Evolutionary conservation across 2,797 vertebrate species (phyloP).

Genomic region (Sarcophilus harrisii): DNA sequence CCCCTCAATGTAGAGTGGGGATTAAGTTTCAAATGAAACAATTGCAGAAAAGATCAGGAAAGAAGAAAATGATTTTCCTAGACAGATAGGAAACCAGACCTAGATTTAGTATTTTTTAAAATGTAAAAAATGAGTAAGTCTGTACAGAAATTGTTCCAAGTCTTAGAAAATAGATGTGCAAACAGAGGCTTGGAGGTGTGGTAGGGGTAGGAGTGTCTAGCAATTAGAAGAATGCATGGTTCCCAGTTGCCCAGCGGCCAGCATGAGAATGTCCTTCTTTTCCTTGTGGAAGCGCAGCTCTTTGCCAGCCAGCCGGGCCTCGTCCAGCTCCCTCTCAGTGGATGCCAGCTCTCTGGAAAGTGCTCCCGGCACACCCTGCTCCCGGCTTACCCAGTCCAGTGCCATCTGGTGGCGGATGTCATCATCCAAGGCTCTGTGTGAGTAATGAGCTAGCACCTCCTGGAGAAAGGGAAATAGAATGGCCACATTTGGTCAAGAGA

Average conservation of each 20-base stretch:
- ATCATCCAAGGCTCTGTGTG: constrained; percentile 96
- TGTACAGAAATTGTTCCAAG: constrained; percentile 72
- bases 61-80: constrained; percentile 63
- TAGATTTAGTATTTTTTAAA: constrained; percentile 66
- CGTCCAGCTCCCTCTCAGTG: constrained; percentile 94
- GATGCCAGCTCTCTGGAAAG: constrained; percentile 92
- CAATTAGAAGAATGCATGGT: constrained; percentile 89
- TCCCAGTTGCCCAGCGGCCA: constrained; percentile 89
- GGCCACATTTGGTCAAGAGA: neutral
- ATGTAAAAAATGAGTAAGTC: constrained; percentile 78
- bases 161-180: constrained; percentile 76
- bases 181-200: constrained; percentile 43
- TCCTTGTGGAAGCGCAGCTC: constrained; percentile 96
- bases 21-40: constrained; percentile 55
- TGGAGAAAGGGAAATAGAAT: constrained; percentile 71
- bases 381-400: constrained; percentile 96
- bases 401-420: constrained; percentile 99
- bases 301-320: constrained; percentile 94
- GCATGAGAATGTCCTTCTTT: constrained; percentile 88
- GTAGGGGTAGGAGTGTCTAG: constrained; percentile 65
- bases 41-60: constrained; percentile 45
- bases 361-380: constrained; percentile 91
- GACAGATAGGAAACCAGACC: constrained; percentile 51
- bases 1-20: constrained; percentile 8
- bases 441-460: constrained; percentile 99